These are phyloP conservation scores for Littorina saxatilis DNA, from an alignment of 1,140 invertebrate genomes.

Conservation along the genomic window DNA sequence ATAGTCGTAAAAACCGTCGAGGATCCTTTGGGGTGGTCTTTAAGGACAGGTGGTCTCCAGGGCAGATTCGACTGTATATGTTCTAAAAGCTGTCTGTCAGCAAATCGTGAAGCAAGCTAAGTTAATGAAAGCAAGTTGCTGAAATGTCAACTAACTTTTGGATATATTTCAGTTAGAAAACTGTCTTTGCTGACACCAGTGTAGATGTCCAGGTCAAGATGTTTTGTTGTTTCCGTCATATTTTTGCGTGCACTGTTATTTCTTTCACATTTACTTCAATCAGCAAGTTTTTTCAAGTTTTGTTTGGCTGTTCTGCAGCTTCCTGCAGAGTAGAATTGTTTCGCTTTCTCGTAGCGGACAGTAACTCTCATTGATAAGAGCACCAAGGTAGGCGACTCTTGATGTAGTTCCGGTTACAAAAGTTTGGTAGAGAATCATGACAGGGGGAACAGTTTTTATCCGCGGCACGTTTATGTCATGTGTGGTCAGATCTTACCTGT, in stretches of 20 bases:
- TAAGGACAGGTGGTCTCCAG: too few relatives aligned
- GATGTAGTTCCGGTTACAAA: constrained; percentile 4
- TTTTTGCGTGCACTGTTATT: neutral
- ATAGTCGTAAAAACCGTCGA: too few relatives aligned
- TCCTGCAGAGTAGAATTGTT: too few relatives aligned
- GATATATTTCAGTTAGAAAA: constrained; percentile 40
- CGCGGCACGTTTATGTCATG: constrained; percentile 18
- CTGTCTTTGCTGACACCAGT: constrained; percentile 27
- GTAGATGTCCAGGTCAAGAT: neutral
- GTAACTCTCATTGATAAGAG: too few relatives aligned
- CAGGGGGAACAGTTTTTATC: constrained; percentile 1
- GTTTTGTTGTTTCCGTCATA: neutral
- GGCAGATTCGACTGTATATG: too few relatives aligned
- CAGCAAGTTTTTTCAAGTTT: neutral
- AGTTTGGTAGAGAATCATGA: constrained; percentile 27
- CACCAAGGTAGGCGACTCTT: too few relatives aligned
- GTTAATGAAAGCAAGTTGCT: too few relatives aligned
- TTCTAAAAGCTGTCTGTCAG: too few relatives aligned
- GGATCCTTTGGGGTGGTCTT: too few relatives aligned
- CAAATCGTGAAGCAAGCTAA: too few relatives aligned
- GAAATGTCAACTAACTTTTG: constrained; percentile 43
- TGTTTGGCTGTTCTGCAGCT: neutral
- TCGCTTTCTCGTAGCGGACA: too few relatives aligned
- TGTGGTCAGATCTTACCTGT: constrained; percentile 19
- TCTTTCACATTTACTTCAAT: neutral